Evolutionary conservation across 2,113 vertebrate species (phyloP), one percentile per base, ranked within the genome.

Genomic region (Hypocryptadius cinnamomeus): DNA sequence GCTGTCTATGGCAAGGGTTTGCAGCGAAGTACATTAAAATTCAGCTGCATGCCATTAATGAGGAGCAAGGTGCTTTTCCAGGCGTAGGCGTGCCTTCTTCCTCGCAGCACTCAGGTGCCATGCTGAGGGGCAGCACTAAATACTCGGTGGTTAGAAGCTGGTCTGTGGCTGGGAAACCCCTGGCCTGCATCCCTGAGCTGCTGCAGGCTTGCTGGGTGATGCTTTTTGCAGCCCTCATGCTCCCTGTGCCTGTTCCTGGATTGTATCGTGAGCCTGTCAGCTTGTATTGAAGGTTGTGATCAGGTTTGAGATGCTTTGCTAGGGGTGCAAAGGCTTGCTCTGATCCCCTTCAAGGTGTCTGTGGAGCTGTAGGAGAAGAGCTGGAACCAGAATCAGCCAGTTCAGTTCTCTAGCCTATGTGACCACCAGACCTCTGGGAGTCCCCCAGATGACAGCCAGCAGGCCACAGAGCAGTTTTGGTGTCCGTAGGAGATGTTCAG

Each of bases 41-140:
- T 93, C 92, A 97, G 95, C 93, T 94, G 89, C 54, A 4, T 77
- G 70, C 91, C 73, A 7, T 86, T 93, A 94, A 94, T 47, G 73
- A 89, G 76, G 15, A 8, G 87, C 59, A 88, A 93, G 68, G 37
- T 90, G 89, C 79, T 93, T 65, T 65, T 79, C 69, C 80, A 56
- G 25, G n/a, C 6, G 0, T 68, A 47, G 33, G 30, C 16, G 0
- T 79, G 78, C 53, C 24, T 42, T 44, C 59, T 82, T 59, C 92
- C 92, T 90, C 2, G 5, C 44, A 76, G 81, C 23, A 2, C 48
- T 85, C 63, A 76, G 87, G 71, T 79, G 66, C 91, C 13, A 4
- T 4, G 4, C 87, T 45, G 66, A 61, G 70, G 77, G 70, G 93
- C 53, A 79, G 78, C 74, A 59, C 44, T 61, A 68, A 68, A 47